phyloP scores from a whole-genome alignment of 2,113 vertebrate species.

The Falco punctatus region DNA sequence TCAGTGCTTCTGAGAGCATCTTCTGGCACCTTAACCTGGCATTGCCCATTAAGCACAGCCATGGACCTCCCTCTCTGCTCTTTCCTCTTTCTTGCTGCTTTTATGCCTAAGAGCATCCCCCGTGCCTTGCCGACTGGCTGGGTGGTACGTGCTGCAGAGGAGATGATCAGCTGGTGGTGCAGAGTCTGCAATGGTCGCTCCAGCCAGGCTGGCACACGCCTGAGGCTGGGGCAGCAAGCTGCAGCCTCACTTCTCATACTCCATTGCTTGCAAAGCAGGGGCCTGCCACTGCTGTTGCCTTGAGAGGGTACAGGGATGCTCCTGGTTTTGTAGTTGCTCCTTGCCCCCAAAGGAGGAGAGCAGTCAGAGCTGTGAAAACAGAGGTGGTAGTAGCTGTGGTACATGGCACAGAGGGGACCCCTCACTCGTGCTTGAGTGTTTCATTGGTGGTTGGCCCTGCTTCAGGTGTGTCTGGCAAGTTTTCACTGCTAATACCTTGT shows the following conservation, averaged over 20 bases:
- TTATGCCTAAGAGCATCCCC: background rate
- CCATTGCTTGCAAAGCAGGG: background rate
- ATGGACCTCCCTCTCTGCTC: background rate
- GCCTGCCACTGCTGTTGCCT: background rate
- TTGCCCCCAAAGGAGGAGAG: background rate
- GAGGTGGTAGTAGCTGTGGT: background rate
- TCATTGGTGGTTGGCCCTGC: background rate
- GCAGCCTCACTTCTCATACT: background rate
- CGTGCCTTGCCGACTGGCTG: background rate
- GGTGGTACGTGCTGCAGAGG: background rate
- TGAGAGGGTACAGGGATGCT: background rate
- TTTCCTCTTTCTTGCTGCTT: background rate
- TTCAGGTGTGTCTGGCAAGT: background rate
- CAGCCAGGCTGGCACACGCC: background rate
- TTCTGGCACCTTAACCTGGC: background rate
- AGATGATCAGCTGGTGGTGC: rapidly evolving
- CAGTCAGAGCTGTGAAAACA: background rate
- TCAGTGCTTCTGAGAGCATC: background rate
- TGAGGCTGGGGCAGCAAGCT: background rate
- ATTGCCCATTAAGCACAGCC: background rate
- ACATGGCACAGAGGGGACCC: background rate
- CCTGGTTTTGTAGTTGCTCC: background rate
- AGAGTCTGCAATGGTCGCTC: background rate
- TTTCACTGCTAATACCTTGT: background rate
- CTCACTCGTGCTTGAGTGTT: background rate